A percentile compares a stretch with the other conserved stretches of the same genome.
Evolutionary conservation across 2,888 invertebrate genomes (phyloP).

Genomic region (Scaeva pyrastri): DNA sequence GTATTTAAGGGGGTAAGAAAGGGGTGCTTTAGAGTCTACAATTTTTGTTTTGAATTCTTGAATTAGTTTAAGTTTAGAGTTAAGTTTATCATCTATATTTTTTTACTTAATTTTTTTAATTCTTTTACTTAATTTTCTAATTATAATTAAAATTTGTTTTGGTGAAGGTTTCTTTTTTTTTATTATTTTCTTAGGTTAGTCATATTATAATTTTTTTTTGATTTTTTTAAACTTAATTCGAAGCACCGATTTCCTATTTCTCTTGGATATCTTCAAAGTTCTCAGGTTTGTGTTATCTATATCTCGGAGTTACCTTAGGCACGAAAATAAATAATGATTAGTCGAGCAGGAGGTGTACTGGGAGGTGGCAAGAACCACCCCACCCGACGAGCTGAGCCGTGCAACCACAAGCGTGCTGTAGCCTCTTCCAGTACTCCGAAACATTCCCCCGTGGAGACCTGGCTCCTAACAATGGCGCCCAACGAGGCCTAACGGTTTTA

Average conservation of each 20-base stretch:
- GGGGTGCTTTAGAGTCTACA: background rate
- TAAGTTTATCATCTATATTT: no score
- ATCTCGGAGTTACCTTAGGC: background rate
- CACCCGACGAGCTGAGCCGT: background rate
- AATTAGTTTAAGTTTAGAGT: background rate
- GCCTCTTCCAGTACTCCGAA: background rate
- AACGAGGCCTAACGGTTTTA: background rate
- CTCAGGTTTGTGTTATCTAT: background rate
- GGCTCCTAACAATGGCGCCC: slow-evolving; percentile 4
- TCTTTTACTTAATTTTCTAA: background rate
- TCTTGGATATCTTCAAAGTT: background rate
- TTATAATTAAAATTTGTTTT: background rate
- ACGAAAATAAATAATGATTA: no score
- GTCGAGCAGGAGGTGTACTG: no score
- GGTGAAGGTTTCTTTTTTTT: background rate
- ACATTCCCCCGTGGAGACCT: background rate
- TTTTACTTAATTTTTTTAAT: background rate
- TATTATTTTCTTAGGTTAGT: background rate
- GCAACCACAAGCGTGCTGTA: background rate
- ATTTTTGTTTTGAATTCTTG: background rate
- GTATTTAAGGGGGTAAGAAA: background rate
- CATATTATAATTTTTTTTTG: background rate
- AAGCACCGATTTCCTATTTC: background rate
- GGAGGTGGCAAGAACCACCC: background rate
- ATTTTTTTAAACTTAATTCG: background rate